These are phyloP conservation scores for Philopotamus ludificatus DNA, from an alignment of 1,140 invertebrate genomes.

Conservation along the genomic window DNA sequence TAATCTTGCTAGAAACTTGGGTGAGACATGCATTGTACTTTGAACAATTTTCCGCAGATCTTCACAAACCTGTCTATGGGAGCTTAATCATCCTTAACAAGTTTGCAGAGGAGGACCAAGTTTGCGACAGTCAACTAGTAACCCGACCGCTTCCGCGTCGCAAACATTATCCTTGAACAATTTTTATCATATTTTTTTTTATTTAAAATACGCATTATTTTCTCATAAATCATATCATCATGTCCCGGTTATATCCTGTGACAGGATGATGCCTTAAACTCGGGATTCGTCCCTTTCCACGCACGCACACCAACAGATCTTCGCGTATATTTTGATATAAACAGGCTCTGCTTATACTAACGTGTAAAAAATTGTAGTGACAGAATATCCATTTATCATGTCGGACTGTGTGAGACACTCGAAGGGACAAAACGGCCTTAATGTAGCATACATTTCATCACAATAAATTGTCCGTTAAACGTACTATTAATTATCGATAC, in stretches of 20 bases:
- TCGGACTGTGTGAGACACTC: neutral
- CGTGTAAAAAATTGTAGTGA: neutral
- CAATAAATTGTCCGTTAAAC: neutral
- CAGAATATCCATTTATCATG: neutral
- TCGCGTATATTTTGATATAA: neutral
- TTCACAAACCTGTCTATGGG: neutral
- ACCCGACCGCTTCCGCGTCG: neutral
- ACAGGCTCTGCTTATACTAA: neutral
- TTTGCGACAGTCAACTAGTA: neutral
- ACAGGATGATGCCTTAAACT: neutral
- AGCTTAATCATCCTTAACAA: neutral
- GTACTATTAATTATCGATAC: neutral
- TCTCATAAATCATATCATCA: neutral
- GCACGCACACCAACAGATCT: neutral
- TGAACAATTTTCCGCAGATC: neutral
- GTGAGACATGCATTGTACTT: neutral
- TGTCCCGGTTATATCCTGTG: neutral
- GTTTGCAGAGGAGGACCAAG: neutral
- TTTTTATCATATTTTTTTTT: neutral
- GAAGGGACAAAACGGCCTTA: neutral
- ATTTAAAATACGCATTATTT: neutral
- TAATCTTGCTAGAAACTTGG: neutral
- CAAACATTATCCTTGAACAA: neutral
- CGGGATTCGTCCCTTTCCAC: neutral
- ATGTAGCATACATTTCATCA: neutral